These are phyloP conservation scores for Halcyon smyrnensis DNA, from an alignment of 2,797 vertebrate species.

Conservation along the genomic window DNA sequence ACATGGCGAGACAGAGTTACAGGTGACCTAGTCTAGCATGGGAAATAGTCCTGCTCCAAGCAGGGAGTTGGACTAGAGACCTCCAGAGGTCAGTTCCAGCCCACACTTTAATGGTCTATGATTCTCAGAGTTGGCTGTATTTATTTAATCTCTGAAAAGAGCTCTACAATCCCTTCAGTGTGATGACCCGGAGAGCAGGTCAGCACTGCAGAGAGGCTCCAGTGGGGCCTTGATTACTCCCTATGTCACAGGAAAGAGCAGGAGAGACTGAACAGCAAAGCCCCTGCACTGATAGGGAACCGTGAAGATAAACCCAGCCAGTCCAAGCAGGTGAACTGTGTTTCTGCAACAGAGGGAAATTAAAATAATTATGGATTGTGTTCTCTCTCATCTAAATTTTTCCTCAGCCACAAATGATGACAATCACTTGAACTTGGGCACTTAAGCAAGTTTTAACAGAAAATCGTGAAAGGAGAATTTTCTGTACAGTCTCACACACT, in stretches of 20 bases:
- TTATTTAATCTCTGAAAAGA: background rate
- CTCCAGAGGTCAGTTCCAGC: background rate
- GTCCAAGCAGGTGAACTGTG: background rate
- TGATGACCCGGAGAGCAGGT: background rate
- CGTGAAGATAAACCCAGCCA: background rate
- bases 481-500: background rate
- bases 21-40: background rate
- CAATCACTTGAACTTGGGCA: background rate
- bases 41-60: background rate
- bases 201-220: background rate
- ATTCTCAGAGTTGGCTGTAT: background rate
- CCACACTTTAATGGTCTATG: background rate
- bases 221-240: background rate
- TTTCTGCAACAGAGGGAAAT: background rate
- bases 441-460: background rate
- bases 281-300: background rate
- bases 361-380: background rate
- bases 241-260: background rate
- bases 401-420: background rate
- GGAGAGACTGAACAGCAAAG: background rate
- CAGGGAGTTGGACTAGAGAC: background rate
- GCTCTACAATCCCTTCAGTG: background rate
- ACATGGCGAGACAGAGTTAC: background rate
- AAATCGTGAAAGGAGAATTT: background rate
- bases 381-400: background rate